These are phyloP conservation scores for Aselliscus stoliczkanus DNA, from an alignment of 2,797 vertebrate genomes.

Conservation along the genomic window DNA sequence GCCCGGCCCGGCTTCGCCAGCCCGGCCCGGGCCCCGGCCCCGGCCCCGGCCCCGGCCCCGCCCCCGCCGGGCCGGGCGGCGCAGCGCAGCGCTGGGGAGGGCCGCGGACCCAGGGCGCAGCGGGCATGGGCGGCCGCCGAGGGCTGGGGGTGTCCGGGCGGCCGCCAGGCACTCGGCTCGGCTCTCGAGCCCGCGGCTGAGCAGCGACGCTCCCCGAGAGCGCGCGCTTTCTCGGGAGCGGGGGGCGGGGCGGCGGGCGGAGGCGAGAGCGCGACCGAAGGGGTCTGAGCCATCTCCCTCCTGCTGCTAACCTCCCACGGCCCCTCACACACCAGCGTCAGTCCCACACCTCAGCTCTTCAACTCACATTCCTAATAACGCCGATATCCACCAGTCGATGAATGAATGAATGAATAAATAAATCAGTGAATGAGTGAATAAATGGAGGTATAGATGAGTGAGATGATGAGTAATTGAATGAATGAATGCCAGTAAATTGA, in stretches of 20 bases:
- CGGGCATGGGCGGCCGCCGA: conserved; percentile 60
- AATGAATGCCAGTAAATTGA: not conserved
- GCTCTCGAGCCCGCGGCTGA: conserved; percentile 35
- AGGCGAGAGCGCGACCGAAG: not conserved
- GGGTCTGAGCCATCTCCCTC: not conserved
- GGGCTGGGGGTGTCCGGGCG: not conserved
- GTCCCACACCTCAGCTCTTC: not conserved
- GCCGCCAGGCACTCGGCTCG: conserved; percentile 19
- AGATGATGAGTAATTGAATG: not conserved
- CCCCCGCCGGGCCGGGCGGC: conserved; percentile 35
- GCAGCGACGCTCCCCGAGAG: conserved; percentile 46
- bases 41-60: conserved; percentile 37
- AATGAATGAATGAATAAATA: not conserved
- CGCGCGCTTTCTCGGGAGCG: conserved; percentile 42
- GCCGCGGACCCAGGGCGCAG: conserved; percentile 32
- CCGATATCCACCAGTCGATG: not conserved
- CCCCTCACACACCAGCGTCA: not conserved
- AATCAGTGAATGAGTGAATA: not conserved
- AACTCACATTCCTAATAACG: not conserved
- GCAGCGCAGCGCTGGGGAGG: conserved; percentile 62
- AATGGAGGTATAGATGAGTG: not conserved
- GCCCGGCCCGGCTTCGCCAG: conserved; percentile 86
- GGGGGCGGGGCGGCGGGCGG: not conserved
- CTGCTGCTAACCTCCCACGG: not conserved
- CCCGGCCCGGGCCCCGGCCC: not conserved